Conservation (phyloP, 2,113 vertebrate genomes). For the Osmerus mordax region DNA sequence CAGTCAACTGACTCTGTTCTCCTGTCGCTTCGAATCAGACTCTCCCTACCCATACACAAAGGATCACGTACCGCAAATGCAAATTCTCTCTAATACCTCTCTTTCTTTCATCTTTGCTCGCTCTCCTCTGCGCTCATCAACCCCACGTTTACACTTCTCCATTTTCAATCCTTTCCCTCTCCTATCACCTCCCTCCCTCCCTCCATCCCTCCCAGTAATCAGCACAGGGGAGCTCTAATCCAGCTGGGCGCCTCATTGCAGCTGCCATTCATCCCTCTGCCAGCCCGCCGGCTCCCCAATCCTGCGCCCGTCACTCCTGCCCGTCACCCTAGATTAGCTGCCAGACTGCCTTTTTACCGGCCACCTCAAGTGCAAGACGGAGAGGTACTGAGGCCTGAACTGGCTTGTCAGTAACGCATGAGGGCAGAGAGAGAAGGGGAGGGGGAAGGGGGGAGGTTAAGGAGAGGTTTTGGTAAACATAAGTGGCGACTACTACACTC, state of each 20-base stretch:
- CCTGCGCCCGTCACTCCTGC: conserved; percentile 1
- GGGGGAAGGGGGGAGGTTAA: no score
- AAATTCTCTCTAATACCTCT: neutral
- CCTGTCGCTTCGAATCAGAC: no score
- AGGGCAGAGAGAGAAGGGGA: neutral
- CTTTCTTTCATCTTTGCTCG: neutral
- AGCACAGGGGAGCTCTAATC: conserved; percentile 21
- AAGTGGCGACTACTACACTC: no score
- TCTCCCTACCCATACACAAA: no score
- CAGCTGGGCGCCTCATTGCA: conserved; percentile 2
- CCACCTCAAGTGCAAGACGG: conserved; percentile 36
- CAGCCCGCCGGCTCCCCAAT: conserved; percentile 10
- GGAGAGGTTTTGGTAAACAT: no score
- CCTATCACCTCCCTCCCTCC: neutral
- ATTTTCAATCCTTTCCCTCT: neutral
- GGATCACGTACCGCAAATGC: no score
- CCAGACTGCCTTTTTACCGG: conserved; percentile 42
- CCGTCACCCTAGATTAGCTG: conserved; percentile 37
- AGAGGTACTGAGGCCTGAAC: conserved; percentile 21
- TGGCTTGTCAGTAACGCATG: conserved; percentile 6
- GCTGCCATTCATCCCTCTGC: conserved; percentile 14
- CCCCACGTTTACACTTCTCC: neutral
- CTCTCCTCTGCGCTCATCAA: neutral
- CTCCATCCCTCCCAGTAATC: conserved; percentile 22
- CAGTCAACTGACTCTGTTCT: conserved; percentile 10